These are phyloP conservation scores for Seriola rivoliana DNA, from an alignment of 2,113 vertebrate genomes.

Conservation along the genomic window DNA sequence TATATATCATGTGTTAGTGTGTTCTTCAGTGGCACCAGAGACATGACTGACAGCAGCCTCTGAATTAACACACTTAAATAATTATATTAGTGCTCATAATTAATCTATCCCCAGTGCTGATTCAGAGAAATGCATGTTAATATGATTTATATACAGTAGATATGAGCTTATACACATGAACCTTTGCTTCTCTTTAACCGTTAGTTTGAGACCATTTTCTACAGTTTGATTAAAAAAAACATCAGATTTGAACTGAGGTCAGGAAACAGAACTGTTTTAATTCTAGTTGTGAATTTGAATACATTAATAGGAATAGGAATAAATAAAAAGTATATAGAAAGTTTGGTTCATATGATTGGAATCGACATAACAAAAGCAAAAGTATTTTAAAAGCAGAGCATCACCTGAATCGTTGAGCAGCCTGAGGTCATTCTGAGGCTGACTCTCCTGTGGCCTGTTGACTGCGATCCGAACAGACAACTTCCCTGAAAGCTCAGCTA, in stretches of 20 bases:
- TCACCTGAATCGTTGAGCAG: conserved; percentile 87
- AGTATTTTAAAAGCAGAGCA: neutral
- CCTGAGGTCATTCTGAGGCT: conserved; percentile 76
- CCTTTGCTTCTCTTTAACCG: no score
- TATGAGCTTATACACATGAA: no score
- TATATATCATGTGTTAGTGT: neutral
- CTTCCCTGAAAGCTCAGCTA: conserved; percentile 80
- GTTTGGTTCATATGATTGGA: neutral
- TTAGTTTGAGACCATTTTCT: no score
- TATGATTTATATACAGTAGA: no score
- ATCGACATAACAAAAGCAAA: no score
- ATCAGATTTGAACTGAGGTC: neutral
- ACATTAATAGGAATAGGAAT: neutral
- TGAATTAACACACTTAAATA: no score
- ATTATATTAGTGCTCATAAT: no score
- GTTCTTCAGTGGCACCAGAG: neutral
- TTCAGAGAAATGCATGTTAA: no score
- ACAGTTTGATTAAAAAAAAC: no score
- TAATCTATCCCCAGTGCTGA: no score
- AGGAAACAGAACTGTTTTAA: neutral
- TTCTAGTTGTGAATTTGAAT: neutral
- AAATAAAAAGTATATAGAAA: neutral
- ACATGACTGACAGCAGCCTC: neutral
- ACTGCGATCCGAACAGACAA: conserved; percentile 87
- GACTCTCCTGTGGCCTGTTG: conserved; percentile 68